Percentiles rank a stretch among this genome's conserved stretches.
Evolutionary conservation across 2,797 vertebrate species (phyloP).

Genomic region (Pteropus rufus): DNA sequence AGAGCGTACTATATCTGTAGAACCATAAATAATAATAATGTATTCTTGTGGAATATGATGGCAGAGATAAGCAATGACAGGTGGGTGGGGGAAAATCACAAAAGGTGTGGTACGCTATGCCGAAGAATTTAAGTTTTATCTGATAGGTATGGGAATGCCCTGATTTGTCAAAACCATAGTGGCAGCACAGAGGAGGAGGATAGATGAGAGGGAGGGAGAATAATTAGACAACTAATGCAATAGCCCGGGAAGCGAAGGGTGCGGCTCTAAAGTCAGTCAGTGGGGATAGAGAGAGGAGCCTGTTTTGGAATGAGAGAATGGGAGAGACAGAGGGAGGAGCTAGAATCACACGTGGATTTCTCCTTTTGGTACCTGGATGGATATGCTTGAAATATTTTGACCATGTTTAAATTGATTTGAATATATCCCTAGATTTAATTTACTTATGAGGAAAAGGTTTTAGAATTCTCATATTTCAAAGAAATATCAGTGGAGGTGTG

Average conservation of each 20-base stretch:
- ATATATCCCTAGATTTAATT: not conserved
- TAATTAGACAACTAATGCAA: not conserved
- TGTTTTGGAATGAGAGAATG: not conserved
- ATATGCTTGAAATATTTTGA: not conserved
- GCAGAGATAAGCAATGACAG: too few species aligned
- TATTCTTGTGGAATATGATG: not conserved
- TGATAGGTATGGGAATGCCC: not conserved
- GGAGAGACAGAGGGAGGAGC: not conserved
- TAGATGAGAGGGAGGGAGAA: not conserved
- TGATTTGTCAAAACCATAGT: not conserved
- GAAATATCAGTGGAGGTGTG: not conserved
- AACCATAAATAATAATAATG: not conserved
- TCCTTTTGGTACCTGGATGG: not conserved
- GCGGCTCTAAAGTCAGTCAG: not conserved
- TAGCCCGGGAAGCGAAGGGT: not conserved
- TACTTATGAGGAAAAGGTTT: not conserved
- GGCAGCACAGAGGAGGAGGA: not conserved
- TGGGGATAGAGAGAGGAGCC: not conserved
- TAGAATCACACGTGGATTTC: not conserved
- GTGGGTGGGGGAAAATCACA: not conserved
- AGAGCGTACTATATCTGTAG: not conserved
- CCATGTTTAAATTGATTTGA: not conserved
- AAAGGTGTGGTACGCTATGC: not conserved
- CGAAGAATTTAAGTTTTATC: not conserved
- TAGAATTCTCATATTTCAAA: not conserved